Base-by-base conservation (phyloP, 2,888 invertebrate genomes). In the Aphrophora alni region DNA sequence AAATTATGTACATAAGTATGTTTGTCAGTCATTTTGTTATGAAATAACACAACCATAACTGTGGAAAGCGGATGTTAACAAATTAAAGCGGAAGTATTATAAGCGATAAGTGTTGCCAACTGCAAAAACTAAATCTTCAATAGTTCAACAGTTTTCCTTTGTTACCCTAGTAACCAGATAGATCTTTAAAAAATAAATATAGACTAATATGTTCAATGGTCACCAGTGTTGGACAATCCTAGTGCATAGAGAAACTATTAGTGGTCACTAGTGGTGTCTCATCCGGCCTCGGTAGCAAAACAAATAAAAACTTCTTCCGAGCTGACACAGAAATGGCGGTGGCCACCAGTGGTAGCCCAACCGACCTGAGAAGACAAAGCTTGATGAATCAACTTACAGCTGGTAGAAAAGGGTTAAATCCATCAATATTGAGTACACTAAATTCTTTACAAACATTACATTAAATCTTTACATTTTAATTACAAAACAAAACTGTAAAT, bases 351-450 rank as follows among this genome's bases (percentile, higher is more conserved):
- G 25, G 71, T 71, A 25, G 26, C 71, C 71, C 26, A 71, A 21
- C 71, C 26, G 26, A 71, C 25, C 71, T 24, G 71, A 71, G 71
- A 71, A 71, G 71, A 71, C 24, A 71, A 71, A 26, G 71, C 71
- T 71, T 71, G 5, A 1, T 71, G 4, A 26, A 71, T 71, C 71
- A 71, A 71, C 26, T 17, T 71, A 26, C 24, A 71, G 26, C 71
- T 71, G 71, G 71, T 71, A 71, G n/a, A n/a, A n/a, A n/a, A n/a
- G n/a, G n/a, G n/a, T n/a, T n/a, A n/a, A n/a, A n/a, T n/a, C n/a
- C n/a, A n/a, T n/a, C n/a, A n/a, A n/a, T n/a, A n/a, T n/a, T n/a
- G n/a, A n/a, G n/a, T n/a, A n/a, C n/a, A n/a, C n/a, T n/a, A n/a
- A n/a, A n/a, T n/a, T n/a, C n/a, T n/a, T n/a, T n/a, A n/a, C n/a